Percentiles rank a stretch among this genome's conserved stretches.
These are phyloP conservation scores for Carcinoscorpius rotundicauda DNA, from an alignment of 1,140 invertebrate genomes.

Conservation along the genomic window DNA sequence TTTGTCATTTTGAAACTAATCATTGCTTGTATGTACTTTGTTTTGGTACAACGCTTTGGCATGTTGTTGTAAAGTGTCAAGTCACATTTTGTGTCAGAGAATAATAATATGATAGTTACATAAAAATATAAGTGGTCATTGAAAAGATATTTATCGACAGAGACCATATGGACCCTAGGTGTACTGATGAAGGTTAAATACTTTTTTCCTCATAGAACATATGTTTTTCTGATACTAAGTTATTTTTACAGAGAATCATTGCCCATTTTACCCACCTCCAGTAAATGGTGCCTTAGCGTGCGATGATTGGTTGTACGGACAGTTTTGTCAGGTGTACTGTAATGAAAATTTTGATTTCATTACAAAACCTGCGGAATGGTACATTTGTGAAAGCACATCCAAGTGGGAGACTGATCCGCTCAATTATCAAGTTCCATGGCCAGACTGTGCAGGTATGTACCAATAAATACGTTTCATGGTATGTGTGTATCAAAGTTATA, in stretches of 20 bases:
- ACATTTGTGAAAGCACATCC: slow-evolving; percentile 5
- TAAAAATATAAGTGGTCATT: too few species aligned
- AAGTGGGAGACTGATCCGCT: slow-evolving; percentile 5
- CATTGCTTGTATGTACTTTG: slow-evolving; percentile 6
- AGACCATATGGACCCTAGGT: too few species aligned
- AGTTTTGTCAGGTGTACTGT: slow-evolving; percentile 9
- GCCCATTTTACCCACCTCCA: slow-evolving; percentile 12
- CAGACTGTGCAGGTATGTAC: slow-evolving; percentile 13
- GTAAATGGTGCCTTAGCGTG: slow-evolving; percentile 12
- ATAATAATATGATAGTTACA: too few species aligned
- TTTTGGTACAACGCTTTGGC: neutral
- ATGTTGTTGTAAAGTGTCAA: too few species aligned
- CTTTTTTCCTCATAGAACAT: too few species aligned
- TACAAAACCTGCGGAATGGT: slow-evolving; percentile 9
- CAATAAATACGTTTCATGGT: neutral
- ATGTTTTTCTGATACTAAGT: neutral
- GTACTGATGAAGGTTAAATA: too few species aligned
- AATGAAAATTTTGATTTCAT: slow-evolving; percentile 11
- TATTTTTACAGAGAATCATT: slow-evolving; percentile 7
- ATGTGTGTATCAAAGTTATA: too few species aligned
- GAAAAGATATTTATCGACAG: too few species aligned
- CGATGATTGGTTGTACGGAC: slow-evolving; percentile 3
- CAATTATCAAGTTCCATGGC: slow-evolving; percentile 8
- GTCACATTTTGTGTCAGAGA: too few species aligned
- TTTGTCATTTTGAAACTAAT: too few species aligned